Conservation (phyloP, 2,797 vertebrate species). For the Choloepus didactylus region DNA sequence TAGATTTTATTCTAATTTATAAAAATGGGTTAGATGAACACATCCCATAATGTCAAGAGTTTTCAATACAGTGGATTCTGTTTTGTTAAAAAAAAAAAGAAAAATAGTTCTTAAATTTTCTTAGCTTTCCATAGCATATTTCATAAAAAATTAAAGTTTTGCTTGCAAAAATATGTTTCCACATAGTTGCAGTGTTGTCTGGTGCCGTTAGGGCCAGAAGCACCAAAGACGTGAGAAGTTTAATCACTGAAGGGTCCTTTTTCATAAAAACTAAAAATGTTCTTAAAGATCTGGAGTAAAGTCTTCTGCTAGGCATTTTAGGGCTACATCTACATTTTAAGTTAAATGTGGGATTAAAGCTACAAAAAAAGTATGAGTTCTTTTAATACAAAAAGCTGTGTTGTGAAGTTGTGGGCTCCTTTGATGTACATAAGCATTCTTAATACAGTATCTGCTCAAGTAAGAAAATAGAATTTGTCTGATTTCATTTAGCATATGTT, state of each 20-base stretch:
- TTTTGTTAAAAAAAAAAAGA: slow-evolving; percentile 77
- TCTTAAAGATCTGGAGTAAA: slow-evolving; percentile 81
- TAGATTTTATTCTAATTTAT: slow-evolving; percentile 71
- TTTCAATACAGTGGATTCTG: slow-evolving; percentile 82
- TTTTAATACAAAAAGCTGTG: slow-evolving; percentile 75
- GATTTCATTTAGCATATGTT: slow-evolving; percentile 72
- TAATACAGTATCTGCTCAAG: slow-evolving; percentile 82
- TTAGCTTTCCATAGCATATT: slow-evolving; percentile 79
- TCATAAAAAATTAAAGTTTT: slow-evolving; percentile 86
- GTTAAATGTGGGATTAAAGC: slow-evolving; percentile 79
- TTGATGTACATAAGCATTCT: slow-evolving; percentile 75
- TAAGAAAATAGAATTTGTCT: slow-evolving; percentile 85
- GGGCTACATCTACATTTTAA: slow-evolving; percentile 70
- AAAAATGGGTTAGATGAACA: slow-evolving; percentile 72
- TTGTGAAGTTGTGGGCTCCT: slow-evolving; percentile 66
- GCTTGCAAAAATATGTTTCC: slow-evolving; percentile 86
- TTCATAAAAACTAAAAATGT: slow-evolving; percentile 80
- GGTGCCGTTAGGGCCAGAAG: slow-evolving; percentile 69
- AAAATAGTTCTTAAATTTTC: slow-evolving; percentile 81
- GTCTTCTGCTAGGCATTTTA: slow-evolving; percentile 74
- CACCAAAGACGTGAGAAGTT: slow-evolving; percentile 72
- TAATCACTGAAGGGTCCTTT: slow-evolving; percentile 76
- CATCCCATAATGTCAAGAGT: slow-evolving; percentile 61
- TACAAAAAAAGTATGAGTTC: slow-evolving; percentile 68
- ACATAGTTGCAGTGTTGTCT: slow-evolving; percentile 73